phyloP scores from a whole-genome alignment of 1,140 invertebrate genomes.

The Forficula auricularia region DNA sequence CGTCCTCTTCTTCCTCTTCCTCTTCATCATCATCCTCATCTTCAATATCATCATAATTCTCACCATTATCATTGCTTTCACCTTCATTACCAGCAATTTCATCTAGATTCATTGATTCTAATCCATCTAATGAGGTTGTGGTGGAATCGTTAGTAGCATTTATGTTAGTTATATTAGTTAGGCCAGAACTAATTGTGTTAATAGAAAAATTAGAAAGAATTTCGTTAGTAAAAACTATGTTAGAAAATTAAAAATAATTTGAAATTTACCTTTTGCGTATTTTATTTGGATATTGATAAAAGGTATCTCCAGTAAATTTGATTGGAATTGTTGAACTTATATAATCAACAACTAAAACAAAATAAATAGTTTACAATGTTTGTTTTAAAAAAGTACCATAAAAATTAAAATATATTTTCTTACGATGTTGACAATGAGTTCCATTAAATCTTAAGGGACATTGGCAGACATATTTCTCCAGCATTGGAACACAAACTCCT shows the following conservation, averaged over 20 bases:
- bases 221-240: slow-evolving; percentile 5
- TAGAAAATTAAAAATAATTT: slow-evolving; percentile 8
- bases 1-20: slow-evolving; percentile 17
- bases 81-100: slow-evolving; percentile 8
- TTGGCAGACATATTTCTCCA: slow-evolving; percentile 51
- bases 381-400: too few relatives aligned
- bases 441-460: slow-evolving; percentile 47
- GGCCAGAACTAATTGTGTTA: slow-evolving; percentile 6
- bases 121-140: slow-evolving; percentile 3
- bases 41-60: slow-evolving; percentile 10
- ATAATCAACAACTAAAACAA: slow-evolving; percentile 26
- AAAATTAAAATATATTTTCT: slow-evolving; percentile 23
- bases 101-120: slow-evolving; percentile 1
- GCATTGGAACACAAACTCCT: slow-evolving; percentile 53
- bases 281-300: slow-evolving; percentile 41
- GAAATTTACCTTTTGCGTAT: slow-evolving; percentile 35
- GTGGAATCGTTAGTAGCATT: slow-evolving; percentile 10
- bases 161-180: slow-evolving; percentile 9
- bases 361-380: too few relatives aligned
- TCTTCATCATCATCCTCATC: slow-evolving; percentile 15
- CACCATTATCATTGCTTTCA: slow-evolving; percentile 9
- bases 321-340: slow-evolving; percentile 35
- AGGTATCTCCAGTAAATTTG: slow-evolving; percentile 42
- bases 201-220: slow-evolving; percentile 2
- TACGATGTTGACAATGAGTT: slow-evolving; percentile 53